Evolutionary conservation across 2,797 vertebrate genomes (phyloP).

Genomic region (Bothrops alternatus): DNA sequence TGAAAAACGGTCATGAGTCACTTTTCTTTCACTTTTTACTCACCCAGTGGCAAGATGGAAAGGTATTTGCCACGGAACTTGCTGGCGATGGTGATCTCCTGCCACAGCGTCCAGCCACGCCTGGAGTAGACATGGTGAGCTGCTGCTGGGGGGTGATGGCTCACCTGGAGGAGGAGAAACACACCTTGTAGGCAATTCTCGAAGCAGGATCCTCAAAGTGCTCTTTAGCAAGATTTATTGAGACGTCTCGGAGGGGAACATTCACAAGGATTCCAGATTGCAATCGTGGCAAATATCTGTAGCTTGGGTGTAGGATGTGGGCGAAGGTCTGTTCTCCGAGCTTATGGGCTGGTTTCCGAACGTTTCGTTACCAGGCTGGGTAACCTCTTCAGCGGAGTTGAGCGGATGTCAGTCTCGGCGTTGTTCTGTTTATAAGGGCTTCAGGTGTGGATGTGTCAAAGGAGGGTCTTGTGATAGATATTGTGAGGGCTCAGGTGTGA

Average conservation of each 20-base stretch:
- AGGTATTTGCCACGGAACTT: conserved; percentile 99
- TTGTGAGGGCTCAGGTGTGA: no score
- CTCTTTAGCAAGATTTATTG: not conserved
- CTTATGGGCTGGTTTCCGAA: no score
- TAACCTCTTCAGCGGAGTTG: no score
- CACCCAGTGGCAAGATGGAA: conserved; percentile 98
- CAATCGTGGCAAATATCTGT: no score
- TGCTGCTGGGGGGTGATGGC: conserved; percentile 95
- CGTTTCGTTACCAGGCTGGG: no score
- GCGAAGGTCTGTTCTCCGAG: no score
- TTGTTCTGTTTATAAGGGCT: no score
- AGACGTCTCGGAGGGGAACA: not conserved
- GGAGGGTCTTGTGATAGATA: no score
- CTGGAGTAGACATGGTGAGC: conserved; percentile 94
- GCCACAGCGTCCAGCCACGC: conserved; percentile 93
- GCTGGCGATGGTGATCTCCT: conserved; percentile 99
- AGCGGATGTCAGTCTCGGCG: no score
- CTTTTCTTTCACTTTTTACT: conserved; percentile 48
- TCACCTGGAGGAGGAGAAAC: conserved; percentile 78
- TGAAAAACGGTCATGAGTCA: no score
- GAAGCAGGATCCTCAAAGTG: not conserved
- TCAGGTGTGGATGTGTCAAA: no score
- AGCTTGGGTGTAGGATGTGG: no score
- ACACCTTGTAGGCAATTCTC: rapidly evolving
- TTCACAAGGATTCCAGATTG: not conserved